Percentiles rank a stretch among this genome's conserved stretches.
phyloP scores from a whole-genome alignment of 2,888 invertebrate genomes.

The Yponomeuta plumbellus region DNA sequence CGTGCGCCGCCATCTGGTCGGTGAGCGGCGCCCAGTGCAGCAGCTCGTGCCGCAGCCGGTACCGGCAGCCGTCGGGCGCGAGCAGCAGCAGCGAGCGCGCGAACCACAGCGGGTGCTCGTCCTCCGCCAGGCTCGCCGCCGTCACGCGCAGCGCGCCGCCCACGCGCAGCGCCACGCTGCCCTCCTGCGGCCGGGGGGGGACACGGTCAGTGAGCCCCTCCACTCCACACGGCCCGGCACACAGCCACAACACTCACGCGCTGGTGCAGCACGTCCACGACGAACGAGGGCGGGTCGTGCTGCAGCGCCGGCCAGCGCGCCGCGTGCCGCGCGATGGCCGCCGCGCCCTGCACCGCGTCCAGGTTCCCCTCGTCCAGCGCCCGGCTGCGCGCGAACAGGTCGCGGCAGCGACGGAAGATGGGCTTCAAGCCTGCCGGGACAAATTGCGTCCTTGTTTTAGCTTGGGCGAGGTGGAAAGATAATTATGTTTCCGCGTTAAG shows the following conservation, averaged over 20 bases:
- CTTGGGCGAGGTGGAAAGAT: no score
- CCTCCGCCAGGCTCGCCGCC: conserved; percentile 57
- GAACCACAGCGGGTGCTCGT: conserved; percentile 73
- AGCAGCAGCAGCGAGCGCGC: conserved; percentile 75
- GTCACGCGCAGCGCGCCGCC: conserved; percentile 81
- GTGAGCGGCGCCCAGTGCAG: conserved; percentile 59
- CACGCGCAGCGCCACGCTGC: conserved; percentile 74
- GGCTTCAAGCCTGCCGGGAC: conserved; percentile 33
- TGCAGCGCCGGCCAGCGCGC: conserved; percentile 71
- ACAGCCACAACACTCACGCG: conserved; percentile 76
- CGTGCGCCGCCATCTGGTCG: conserved; percentile 18
- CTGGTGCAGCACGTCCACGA: conserved; percentile 79
- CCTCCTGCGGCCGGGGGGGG: conserved; percentile 55
- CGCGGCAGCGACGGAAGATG: conserved; percentile 36
- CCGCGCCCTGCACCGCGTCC: conserved; percentile 35
- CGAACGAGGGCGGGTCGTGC: conserved; percentile 81
- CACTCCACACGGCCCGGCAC: no score
- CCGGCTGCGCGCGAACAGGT: conserved; percentile 41
- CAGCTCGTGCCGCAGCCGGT: conserved; percentile 81
- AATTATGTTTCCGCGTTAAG: no score
- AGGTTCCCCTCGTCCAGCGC: conserved; percentile 37
- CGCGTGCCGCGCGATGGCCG: conserved; percentile 35
- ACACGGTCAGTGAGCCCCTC: no score
- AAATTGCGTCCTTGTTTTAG: background rate
- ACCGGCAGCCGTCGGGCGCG: conserved; percentile 62